These are phyloP conservation scores for Hololepta plana DNA, from an alignment of 2,888 invertebrate genomes.

Conservation along the genomic window DNA sequence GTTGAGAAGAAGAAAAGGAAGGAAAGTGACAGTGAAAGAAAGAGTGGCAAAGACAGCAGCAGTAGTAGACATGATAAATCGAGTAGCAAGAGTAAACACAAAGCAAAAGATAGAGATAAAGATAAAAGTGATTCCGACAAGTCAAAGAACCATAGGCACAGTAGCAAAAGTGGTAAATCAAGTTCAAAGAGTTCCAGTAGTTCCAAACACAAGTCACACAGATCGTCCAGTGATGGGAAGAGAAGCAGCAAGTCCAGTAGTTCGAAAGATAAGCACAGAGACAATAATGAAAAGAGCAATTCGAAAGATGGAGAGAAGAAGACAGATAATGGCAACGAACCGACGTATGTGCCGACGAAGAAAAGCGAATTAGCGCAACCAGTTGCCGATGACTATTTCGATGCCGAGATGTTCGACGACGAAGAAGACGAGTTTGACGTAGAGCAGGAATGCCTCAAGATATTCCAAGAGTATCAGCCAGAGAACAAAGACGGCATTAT, in stretches of 20 bases:
- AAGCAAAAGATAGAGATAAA: constrained; percentile 7
- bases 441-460: constrained; percentile 67
- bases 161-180: too few relatives aligned
- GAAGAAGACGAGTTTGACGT: constrained; percentile 23
- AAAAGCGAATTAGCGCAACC: constrained; percentile 6
- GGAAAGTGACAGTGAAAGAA: constrained; percentile 3
- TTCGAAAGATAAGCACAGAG: constrained; percentile 23
- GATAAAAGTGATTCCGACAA: constrained; percentile 5
- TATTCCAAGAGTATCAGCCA: constrained; percentile 62
- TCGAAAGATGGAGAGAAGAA: constrained; percentile 12
- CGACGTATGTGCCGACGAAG: constrained; percentile 8
- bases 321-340: constrained; percentile 4
- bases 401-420: constrained; percentile 7
- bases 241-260: constrained; percentile 15
- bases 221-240: too few relatives aligned
- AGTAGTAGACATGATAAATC: constrained; percentile 10
- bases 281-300: constrained; percentile 16
- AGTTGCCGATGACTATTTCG: constrained; percentile 1
- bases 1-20: constrained; percentile 9
- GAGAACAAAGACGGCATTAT: constrained; percentile 1
- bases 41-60: constrained; percentile 7
- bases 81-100: constrained; percentile 8
- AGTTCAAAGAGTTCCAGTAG: constrained; percentile 7
- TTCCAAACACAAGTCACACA: too few relatives aligned
- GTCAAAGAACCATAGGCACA: too few relatives aligned